These are phyloP conservation scores for Drosophila pegasa DNA, from an alignment of 2,888 invertebrate genomes.

Conservation along the genomic window DNA sequence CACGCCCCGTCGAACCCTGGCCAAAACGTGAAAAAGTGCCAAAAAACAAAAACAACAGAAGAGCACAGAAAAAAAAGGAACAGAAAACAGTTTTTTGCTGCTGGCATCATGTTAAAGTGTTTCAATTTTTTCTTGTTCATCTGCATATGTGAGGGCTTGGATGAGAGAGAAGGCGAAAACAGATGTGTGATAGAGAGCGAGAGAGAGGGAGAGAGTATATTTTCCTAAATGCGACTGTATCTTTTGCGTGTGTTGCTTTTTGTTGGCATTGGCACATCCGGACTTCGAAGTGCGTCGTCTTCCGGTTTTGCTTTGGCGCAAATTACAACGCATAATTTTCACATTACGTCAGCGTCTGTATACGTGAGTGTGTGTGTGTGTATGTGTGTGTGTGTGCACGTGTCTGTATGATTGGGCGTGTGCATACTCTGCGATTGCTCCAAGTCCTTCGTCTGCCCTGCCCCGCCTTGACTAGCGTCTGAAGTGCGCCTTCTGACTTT, in stretches of 20 bases:
- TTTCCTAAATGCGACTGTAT: constrained; percentile 44
- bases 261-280: constrained; percentile 60
- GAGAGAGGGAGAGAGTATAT: constrained; percentile 15
- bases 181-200: too few species aligned
- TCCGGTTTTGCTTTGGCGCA: constrained; percentile 74
- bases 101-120: constrained; percentile 73
- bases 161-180: too few species aligned
- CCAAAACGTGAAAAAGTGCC: constrained; percentile 68
- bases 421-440: constrained; percentile 42
- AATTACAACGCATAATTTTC: constrained; percentile 81
- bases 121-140: constrained; percentile 73
- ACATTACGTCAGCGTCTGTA: constrained; percentile 78
- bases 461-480: constrained; percentile 3
- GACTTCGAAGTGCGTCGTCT: constrained; percentile 70
- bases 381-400: constrained; percentile 2
- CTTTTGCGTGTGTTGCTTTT: constrained; percentile 30
- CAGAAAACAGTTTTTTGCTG: constrained; percentile 38
- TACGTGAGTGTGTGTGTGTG: constrained; percentile 21
- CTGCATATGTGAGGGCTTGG: constrained; percentile 50
- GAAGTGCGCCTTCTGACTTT: constrained; percentile 37
- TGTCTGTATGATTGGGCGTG: constrained; percentile 20
- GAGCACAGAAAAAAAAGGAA: constrained; percentile 1
- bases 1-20: constrained; percentile 8
- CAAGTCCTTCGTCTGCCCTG: constrained; percentile 10
- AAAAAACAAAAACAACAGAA: constrained; percentile 51